Base-by-base conservation (phyloP, 2,888 invertebrate genomes). In the Proisotoma minuta region DNA sequence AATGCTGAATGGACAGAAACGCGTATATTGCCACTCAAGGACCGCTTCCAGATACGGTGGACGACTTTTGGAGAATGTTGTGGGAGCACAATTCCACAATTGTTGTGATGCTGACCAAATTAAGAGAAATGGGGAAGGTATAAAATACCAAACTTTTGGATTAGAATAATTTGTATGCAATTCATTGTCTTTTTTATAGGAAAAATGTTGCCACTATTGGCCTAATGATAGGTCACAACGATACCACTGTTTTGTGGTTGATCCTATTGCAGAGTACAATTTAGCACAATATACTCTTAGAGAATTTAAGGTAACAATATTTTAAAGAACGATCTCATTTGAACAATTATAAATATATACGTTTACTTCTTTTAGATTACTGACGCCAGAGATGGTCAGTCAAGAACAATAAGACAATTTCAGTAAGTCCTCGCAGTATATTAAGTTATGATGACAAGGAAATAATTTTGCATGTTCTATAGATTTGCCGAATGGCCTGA, bases 41-140 rank as follows among this genome's bases (percentile, higher is more conserved):
- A n/a, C 97, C 99, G 0, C 80, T 98, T 62, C 86, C 88, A 57
- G 95, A 98, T 76, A 98, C 98, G 0, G 92, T 94, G 0, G 97
- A 97, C 75, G 99, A 99, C 78, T 92, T 99, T 78, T 99, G 99
- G 99, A 84, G 98, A 65, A 98, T 98, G 97, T 83, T 99, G 48
- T 99, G 99, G 99, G 98, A 99, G 77, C 97, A 98, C 78, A 98
- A 99, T 78, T 97, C 97, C 1, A 97, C 96, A 43, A 98, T 99
- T 77, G 90, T 99, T 69, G 99, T 99, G 27, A 99, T 99, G 97
- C 81, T 99, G 74, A 98, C 97, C 18, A 97, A 97, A 78, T 83
- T 97, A 63, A 90, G 96, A 77, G 97, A 98, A 81, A 94, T 97
- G 92, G 96, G 97, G 76, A 83, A 97, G 78, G 92, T 92, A 81